Conservation (phyloP, 2,797 vertebrate genomes). For the Enteromius viviparus region DNA sequence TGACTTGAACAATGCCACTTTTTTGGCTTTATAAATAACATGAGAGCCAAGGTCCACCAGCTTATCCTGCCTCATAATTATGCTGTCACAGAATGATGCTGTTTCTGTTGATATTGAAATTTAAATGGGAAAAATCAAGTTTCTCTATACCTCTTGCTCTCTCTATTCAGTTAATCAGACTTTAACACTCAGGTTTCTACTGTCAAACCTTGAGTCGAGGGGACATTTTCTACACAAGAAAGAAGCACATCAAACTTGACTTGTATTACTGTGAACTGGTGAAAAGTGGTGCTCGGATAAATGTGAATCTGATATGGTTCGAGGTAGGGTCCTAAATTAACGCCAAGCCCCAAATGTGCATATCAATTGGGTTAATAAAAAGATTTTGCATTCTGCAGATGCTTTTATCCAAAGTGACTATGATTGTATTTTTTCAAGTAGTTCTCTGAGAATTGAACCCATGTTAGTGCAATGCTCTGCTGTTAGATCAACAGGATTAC, state of each 20-base stretch:
- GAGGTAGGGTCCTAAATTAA: conserved; percentile 2
- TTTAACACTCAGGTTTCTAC: neutral
- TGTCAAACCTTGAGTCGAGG: neutral
- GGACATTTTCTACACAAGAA: neutral
- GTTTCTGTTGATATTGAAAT: neutral
- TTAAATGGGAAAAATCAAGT: neutral
- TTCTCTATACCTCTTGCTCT: neutral
- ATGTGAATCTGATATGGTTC: conserved; percentile 10
- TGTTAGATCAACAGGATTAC: neutral
- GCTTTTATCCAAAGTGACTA: neutral
- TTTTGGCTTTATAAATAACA: conserved; percentile 22
- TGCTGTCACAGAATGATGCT: neutral
- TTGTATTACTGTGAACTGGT: conserved; percentile 25
- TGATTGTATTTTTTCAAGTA: neutral
- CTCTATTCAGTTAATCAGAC: neutral
- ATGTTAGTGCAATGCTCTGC: neutral
- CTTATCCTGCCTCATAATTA: conserved; percentile 5
- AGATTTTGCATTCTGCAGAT: neutral
- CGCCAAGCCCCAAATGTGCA: neutral
- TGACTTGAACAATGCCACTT: conserved; percentile 34
- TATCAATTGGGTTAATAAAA: neutral
- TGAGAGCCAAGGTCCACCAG: neutral
- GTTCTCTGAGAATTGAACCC: neutral
- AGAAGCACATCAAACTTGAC: conserved; percentile 40
- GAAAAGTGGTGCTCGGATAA: conserved; percentile 7